Evolutionary conservation across 2,113 vertebrate species (phyloP), one percentile per base, ranked within the genome.

Genomic region (Tragelaphus imberbis): DNA sequence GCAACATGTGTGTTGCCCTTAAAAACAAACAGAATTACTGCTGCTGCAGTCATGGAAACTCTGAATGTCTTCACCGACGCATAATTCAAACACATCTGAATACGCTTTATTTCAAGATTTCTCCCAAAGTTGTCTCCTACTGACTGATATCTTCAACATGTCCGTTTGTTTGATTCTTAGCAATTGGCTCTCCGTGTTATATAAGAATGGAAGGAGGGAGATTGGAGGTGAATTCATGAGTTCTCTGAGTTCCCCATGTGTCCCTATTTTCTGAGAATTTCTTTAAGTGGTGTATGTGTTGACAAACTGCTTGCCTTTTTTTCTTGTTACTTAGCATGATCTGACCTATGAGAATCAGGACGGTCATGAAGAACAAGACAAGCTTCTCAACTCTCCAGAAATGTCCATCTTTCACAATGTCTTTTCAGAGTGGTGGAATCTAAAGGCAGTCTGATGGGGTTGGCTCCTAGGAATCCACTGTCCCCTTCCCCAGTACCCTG

Each of bases 131-230:
- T 44, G 79, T 65, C 89, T 95, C 87, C 96, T 91, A 25, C 93
- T 14, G 95, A 53, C 7, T 80, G 90, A 94, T 75, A 28, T 77
- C 91, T 97, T 94, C 96, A 93, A 19, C 86, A 55, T 96, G 97
- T 53, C 93, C 55, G 0, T 47, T 19, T 17, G 33, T 51, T 80
- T 68, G 71, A 87, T 25, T 40, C 51, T 13, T 4, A 71, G 93
- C 87, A 47, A 21, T 6, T 40, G 47, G n/a, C 44, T 17, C 79
- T 92, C 49, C 14, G 79, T 0, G 3, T 19, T 75, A 12, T 30
- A 15, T 30, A 27, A 1, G 87, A 79, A 23, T 4, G 3, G 49
- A 17, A 90, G 40, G 44, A 81, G 47, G 85, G 28, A 61, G 56
- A 4, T 56, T 10, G 21, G 95, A 89, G 79, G 86, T 33, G 89